Evolutionary conservation across 1,140 invertebrate species (phyloP).

Genomic region (Caerostris darwini): DNA sequence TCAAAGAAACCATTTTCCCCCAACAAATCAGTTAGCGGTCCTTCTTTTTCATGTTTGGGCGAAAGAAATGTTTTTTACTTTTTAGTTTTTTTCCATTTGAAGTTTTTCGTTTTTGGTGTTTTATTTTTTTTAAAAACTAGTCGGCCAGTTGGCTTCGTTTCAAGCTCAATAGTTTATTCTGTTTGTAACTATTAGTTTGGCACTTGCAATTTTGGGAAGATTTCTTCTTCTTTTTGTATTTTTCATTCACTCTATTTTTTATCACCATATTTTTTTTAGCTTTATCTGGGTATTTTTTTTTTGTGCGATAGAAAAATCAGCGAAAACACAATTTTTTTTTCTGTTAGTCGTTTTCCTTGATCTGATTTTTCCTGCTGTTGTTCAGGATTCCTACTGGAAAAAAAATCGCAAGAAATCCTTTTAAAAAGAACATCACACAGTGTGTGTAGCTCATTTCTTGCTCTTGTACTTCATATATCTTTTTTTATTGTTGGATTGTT

Average conservation of each 20-base stretch:
- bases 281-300: neutral
- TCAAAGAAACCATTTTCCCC: neutral
- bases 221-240: no score
- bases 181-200: no score
- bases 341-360: neutral
- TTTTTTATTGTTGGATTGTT: conserved; percentile 26
- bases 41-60: conserved; percentile 20
- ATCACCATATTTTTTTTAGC: no score
- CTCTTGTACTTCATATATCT: neutral
- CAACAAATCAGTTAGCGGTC: conserved; percentile 36
- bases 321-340: conserved; percentile 32
- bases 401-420: conserved; percentile 39
- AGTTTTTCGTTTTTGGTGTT: neutral
- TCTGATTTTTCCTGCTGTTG: conserved; percentile 16
- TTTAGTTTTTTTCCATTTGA: conserved; percentile 16
- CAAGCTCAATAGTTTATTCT: conserved; percentile 51
- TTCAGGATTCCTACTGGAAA: neutral
- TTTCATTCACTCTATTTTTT: no score
- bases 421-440: neutral
- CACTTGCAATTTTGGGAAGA: no score
- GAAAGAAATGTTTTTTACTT: conserved; percentile 37
- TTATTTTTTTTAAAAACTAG: neutral
- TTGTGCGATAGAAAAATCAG: neutral
- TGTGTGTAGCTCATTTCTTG: neutral
- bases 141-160: conserved; percentile 38